Evolutionary conservation across 2,888 invertebrate species (phyloP), one percentile per base, ranked within the genome.

Genomic region (Corbicula japonica): DNA sequence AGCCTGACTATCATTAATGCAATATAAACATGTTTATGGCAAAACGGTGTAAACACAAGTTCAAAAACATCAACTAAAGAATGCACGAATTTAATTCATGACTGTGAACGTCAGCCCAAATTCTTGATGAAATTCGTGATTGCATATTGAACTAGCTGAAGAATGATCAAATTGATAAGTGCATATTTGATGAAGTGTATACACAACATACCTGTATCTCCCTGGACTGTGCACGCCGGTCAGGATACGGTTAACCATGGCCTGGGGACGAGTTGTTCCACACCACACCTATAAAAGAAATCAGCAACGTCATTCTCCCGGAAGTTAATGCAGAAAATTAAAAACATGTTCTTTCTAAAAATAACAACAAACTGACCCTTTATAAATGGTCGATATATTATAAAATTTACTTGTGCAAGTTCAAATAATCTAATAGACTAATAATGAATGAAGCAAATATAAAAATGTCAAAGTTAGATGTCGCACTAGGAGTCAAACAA

Each of bases 181-280:
- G 21, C 21, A 15, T 48, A 5, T 5, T n/a, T 48, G 6, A n/a
- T 18, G 5, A 48, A 48, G 12, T 15, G 48, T 48, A 6, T 48
- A 5, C 10, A 12, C 21, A n/a, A 72, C 74, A 54, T 63, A 88
- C 90, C 90, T 87, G 76, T 87, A 90, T 52, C 84, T 66, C 1
- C 86, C 84, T 1, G 88, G 89, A 76, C 90, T 90, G 74, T 90
- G 90, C 1, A 73, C 84, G 0, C 88, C 88, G 2, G 85, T 88
- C n/a, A 85, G 65, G 8, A 90, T 83, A 8, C 77, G 76, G 34
- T 77, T 81, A 12, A 88, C 68, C 1, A 86, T 87, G 18, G 81
- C 75, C 23, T 85, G 78, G 21, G 76, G 72, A 52, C 80, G 72
- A 48, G 84, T 81, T 35, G 84, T 77, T 10, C 69, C 74, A 68